These are phyloP conservation scores for Triops cancriformis DNA, from an alignment of 1,140 invertebrate genomes.

Conservation along the genomic window DNA sequence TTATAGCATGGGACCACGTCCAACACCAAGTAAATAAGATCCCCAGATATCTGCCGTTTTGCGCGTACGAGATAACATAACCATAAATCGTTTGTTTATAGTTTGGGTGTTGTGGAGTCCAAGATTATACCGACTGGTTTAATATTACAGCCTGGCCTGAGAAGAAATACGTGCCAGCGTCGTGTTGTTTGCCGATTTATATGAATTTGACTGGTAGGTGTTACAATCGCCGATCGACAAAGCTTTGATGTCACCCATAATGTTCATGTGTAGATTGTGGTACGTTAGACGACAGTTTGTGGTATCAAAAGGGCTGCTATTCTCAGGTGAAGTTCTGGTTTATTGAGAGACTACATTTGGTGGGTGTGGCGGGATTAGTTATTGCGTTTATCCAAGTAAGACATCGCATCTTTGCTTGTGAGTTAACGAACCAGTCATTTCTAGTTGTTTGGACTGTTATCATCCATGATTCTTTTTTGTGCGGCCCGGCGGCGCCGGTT, in stretches of 20 bases:
- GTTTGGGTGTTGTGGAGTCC: constrained; percentile 78
- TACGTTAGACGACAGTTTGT: constrained; percentile 44
- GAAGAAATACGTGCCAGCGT: constrained; percentile 63
- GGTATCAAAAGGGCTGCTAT: constrained; percentile 59
- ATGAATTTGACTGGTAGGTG: constrained; percentile 38
- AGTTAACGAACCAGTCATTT: constrained; percentile 32
- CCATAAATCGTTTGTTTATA: constrained; percentile 39
- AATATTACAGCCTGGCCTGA: constrained; percentile 66
- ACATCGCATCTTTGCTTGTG: not conserved
- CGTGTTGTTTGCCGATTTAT: constrained; percentile 59
- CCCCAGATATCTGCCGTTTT: not conserved
- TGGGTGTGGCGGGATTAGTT: constrained; percentile 58
- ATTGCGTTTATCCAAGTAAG: constrained; percentile 57
- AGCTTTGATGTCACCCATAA: not conserved
- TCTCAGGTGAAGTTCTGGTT: constrained; percentile 58
- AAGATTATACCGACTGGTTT: constrained; percentile 73
- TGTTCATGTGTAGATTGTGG: constrained; percentile 39
- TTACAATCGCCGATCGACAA: not conserved
- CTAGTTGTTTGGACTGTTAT: constrained; percentile 61
- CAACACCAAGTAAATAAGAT: constrained; percentile 52
- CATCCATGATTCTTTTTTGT: constrained; percentile 66
- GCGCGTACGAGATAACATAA: not conserved
- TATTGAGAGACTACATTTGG: constrained; percentile 55
- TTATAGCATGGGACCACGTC: constrained; percentile 59
- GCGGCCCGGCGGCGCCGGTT: constrained; percentile 47